phyloP scores from a whole-genome alignment of 2,888 invertebrate genomes.

The Panzeria rudis region DNA sequence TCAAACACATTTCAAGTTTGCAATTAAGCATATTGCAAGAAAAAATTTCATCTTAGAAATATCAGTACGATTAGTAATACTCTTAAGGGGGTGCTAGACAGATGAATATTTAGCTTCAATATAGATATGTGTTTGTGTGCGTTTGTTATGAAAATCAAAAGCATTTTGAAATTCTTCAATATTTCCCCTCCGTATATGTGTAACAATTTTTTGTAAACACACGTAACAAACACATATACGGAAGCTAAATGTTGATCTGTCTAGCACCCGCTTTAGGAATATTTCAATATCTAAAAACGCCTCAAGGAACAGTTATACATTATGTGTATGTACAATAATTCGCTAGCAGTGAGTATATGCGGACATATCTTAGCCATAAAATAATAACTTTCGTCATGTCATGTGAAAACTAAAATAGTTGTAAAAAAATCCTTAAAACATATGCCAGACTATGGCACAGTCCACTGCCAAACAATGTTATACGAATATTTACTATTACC shows the following conservation, averaged over 20 bases:
- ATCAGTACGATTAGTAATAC: conserved; percentile 1
- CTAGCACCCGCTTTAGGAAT: too few relatives aligned
- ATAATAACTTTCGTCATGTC: conserved; percentile 65
- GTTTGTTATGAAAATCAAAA: too few relatives aligned
- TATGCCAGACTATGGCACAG: conserved; percentile 25
- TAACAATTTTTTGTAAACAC: too few relatives aligned
- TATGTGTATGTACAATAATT: neutral
- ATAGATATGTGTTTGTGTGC: too few relatives aligned
- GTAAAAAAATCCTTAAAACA: conserved; percentile 43
- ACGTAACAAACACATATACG: too few relatives aligned
- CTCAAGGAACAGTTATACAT: neutral
- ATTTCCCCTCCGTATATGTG: too few relatives aligned
- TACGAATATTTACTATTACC: neutral
- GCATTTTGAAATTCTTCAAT: too few relatives aligned
- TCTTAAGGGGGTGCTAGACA: too few relatives aligned
- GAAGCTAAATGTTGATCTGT: too few relatives aligned
- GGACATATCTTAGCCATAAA: conserved; percentile 46
- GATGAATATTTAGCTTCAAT: too few relatives aligned
- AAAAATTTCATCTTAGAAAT: conserved; percentile 20
- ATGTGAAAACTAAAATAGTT: conserved; percentile 45
- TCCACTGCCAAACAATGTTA: neutral
- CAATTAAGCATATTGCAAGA: conserved; percentile 50
- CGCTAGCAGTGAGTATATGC: neutral
- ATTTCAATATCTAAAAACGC: neutral
- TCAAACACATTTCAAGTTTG: conserved; percentile 23